Percentiles rank a stretch among this genome's conserved stretches.
Conservation (phyloP, 2,888 invertebrate genomes). For the Drosophila kanekoi region DNA sequence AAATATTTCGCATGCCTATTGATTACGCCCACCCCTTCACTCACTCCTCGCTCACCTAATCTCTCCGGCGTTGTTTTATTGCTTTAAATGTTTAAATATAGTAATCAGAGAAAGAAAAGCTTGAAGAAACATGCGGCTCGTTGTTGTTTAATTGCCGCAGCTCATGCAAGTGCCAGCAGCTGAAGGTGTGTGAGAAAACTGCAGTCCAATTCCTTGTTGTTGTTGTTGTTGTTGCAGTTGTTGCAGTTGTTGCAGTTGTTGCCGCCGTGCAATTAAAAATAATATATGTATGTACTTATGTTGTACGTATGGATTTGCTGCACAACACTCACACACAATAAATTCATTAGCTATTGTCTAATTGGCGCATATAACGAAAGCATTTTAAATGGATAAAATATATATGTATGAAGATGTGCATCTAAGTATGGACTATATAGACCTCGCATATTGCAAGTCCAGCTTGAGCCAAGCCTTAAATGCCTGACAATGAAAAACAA, state of each 20-base stretch:
- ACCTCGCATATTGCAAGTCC: no score
- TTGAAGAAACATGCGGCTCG: slow-evolving; percentile 51
- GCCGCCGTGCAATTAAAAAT: slow-evolving; percentile 53
- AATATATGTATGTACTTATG: slow-evolving; percentile 53
- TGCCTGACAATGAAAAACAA: no score
- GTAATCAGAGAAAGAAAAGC: slow-evolving; percentile 70
- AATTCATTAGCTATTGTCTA: slow-evolving; percentile 77
- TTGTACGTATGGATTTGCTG: slow-evolving; percentile 30
- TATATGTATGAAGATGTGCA: neutral
- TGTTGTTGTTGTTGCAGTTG: slow-evolving; percentile 20
- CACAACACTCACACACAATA: slow-evolving; percentile 54
- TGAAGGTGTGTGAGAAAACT: slow-evolving; percentile 58
- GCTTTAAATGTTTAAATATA: slow-evolving; percentile 70
- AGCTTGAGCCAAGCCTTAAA: no score
- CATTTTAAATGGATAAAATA: slow-evolving; percentile 49
- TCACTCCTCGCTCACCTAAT: neutral
- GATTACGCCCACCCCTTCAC: slow-evolving; percentile 40
- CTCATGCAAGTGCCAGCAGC: slow-evolving; percentile 60
- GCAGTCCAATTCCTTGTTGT: slow-evolving; percentile 25
- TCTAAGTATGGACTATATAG: no score
- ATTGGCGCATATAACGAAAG: slow-evolving; percentile 78
- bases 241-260: slow-evolving; percentile 14
- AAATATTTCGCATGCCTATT: slow-evolving; percentile 72
- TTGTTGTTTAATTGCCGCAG: slow-evolving; percentile 71
- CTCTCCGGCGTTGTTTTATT: slow-evolving; percentile 50